A percentile compares a stretch with the other conserved stretches of the same genome.
These are phyloP conservation scores for Agrilus mali DNA, from an alignment of 2,888 invertebrate genomes.

Conservation along the genomic window DNA sequence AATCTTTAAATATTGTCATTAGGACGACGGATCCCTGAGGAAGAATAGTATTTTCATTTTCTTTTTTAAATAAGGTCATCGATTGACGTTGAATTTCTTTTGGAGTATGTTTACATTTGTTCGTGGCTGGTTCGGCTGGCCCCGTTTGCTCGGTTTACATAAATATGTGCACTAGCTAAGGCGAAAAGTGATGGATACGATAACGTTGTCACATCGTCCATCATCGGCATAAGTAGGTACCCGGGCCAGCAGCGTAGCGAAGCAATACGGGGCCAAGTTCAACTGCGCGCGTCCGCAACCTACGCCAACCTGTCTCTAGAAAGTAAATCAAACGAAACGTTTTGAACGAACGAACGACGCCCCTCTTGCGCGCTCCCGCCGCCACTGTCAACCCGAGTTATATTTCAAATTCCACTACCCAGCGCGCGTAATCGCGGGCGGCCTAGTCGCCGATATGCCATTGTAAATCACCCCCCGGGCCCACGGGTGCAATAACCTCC, in stretches of 20 bases:
- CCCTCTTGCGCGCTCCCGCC: slow-evolving; percentile 11
- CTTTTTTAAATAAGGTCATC: no score
- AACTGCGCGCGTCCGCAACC: slow-evolving; percentile 14
- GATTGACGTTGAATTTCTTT: no score
- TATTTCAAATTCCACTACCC: slow-evolving; percentile 16
- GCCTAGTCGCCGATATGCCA: slow-evolving; percentile 8
- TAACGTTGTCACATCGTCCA: slow-evolving; percentile 1
- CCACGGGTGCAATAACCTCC: no score
- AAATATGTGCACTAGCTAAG: no score
- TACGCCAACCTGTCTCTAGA: slow-evolving; percentile 14
- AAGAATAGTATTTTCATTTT: no score
- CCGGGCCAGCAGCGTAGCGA: slow-evolving; percentile 9
- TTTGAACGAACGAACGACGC: not conserved
- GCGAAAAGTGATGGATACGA: not conserved
- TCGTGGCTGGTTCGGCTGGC: no score
- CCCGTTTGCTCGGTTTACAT: no score
- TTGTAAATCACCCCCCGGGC: no score
- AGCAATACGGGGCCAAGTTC: slow-evolving; percentile 13
- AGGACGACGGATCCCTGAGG: no score
- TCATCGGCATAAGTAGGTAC: slow-evolving; percentile 4
- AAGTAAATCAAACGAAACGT: slow-evolving; percentile 12
- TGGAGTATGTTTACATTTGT: no score
- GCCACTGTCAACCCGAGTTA: slow-evolving; percentile 15
- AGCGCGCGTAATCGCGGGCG: slow-evolving; percentile 12
- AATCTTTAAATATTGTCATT: no score